Evolutionary conservation across 2,888 invertebrate genomes (phyloP).

Genomic region (Merodon equestris): DNA sequence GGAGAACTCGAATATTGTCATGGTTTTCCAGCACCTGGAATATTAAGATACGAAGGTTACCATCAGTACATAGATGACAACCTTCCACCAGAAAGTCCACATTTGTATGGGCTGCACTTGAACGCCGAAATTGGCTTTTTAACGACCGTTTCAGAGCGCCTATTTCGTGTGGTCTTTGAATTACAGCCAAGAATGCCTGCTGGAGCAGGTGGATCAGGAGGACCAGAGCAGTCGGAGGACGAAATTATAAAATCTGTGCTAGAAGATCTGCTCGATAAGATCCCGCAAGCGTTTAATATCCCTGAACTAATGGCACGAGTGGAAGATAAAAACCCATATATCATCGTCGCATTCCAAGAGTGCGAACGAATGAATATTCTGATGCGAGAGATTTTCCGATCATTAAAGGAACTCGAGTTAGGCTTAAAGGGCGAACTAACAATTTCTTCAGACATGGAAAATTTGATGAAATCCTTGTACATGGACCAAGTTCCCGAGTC

Average conservation of each 20-base stretch:
- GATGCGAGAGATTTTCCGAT: slow-evolving; percentile 88
- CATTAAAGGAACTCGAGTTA: slow-evolving; percentile 90
- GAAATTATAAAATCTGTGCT: slow-evolving; percentile 84
- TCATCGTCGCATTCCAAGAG: slow-evolving; percentile 95
- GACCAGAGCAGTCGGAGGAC: slow-evolving; percentile 84
- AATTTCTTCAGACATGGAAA: slow-evolving; percentile 95
- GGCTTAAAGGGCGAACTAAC: slow-evolving; percentile 96
- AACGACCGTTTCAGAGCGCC: slow-evolving; percentile 89
- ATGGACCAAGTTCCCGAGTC: slow-evolving; percentile 92
- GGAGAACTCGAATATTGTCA: slow-evolving; percentile 90
- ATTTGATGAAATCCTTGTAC: slow-evolving; percentile 89
- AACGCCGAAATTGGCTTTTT: slow-evolving; percentile 97
- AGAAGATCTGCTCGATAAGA: slow-evolving; percentile 92
- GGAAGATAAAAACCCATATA: slow-evolving; percentile 94
- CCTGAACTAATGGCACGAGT: slow-evolving; percentile 90
- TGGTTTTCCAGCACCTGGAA: slow-evolving; percentile 92
- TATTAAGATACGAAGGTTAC: slow-evolving; percentile 91
- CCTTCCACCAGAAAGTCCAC: slow-evolving; percentile 92
- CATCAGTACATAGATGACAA: slow-evolving; percentile 92
- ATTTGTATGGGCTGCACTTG: slow-evolving; percentile 94
- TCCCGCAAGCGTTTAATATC: slow-evolving; percentile 93
- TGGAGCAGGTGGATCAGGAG: slow-evolving; percentile 81
- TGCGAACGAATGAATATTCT: slow-evolving; percentile 96
- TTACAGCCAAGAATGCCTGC: slow-evolving; percentile 93
- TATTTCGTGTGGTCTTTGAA: slow-evolving; percentile 92